Base-by-base conservation (phyloP, 2,888 invertebrate genomes). In the Petrophora chlorosata region DNA sequence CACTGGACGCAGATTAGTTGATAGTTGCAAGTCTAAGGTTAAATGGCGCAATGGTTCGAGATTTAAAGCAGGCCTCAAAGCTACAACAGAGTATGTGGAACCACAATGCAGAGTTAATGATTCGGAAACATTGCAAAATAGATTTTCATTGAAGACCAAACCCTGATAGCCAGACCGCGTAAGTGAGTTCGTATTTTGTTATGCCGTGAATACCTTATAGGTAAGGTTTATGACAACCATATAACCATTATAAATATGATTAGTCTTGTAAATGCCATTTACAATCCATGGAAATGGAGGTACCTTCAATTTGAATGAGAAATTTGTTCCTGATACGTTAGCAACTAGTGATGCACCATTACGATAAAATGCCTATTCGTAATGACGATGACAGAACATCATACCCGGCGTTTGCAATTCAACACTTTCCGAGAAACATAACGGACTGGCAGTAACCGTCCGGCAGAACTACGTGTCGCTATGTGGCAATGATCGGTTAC, bases 21-120 rank as follows among this genome's bases (percentile, higher is more conserved):
- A 38, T 34, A 49, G 49, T 40, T 29, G 13, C 39, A 43, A 23
- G 66, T 62, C 42, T 60, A 63, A 69, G 63, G 63, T 56, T 64
- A 60, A 51, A 55, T 77, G 71, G 64, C 56, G 73, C 65, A 74
- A 77, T 47, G 33, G 15, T 42, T 56, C 52, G 59, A 44, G 45
- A 35, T 43, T 23, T 36, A 44, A 42, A 43, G 26, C 26, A 8
- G 17, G 40, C 47, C 38, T 32, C 13, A 22, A 7, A 43, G 17
- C 28, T 30, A 9, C 22, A 42, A 19, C 14, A 14, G 8, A 28
- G 3, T 16, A 7, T 29, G 12, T 29, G 4, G 3, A 3, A 19
- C 25, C 16, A 34, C 45, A 53, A 49, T 46, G 34, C 5, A 23
- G 32, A 41, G 40, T 29, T 52, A 52, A 42, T 47, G 43, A 47